Evolutionary conservation across 2,113 vertebrate species (phyloP).

Genomic region (Nettapus auritus): DNA sequence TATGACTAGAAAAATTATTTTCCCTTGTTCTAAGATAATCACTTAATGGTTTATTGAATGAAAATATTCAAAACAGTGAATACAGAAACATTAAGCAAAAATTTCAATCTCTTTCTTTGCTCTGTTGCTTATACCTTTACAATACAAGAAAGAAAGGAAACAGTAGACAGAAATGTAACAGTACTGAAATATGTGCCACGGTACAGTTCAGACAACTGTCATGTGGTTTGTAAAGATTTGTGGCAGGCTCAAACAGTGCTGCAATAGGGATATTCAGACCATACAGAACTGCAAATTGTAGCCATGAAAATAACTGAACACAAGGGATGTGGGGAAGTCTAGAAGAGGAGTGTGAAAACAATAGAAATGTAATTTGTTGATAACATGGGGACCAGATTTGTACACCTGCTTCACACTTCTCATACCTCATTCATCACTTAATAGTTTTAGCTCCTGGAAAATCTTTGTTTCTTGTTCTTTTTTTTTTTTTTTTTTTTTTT

Average conservation of each 20-base stretch:
- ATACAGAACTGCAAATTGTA: background rate
- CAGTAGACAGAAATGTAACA: conserved; percentile 15
- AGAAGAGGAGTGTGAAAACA: background rate
- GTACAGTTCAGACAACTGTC: background rate
- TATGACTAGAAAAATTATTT: conserved; percentile 30
- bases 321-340: background rate
- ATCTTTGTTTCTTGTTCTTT: background rate
- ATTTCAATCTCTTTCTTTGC: background rate
- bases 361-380: background rate
- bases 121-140: background rate
- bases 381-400: background rate
- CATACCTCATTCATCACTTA: background rate
- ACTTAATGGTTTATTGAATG: background rate
- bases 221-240: background rate
- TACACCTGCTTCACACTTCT: background rate
- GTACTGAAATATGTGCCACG: background rate
- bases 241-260: background rate
- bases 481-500: background rate
- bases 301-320: background rate
- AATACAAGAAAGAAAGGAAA: background rate
- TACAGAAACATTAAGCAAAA: background rate
- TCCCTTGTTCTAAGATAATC: background rate
- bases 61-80: background rate
- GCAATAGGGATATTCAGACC: background rate
- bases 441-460: background rate